Evolutionary conservation across 1,140 invertebrate species (phyloP).

Genomic region (Panagrolaimus sp.): DNA sequence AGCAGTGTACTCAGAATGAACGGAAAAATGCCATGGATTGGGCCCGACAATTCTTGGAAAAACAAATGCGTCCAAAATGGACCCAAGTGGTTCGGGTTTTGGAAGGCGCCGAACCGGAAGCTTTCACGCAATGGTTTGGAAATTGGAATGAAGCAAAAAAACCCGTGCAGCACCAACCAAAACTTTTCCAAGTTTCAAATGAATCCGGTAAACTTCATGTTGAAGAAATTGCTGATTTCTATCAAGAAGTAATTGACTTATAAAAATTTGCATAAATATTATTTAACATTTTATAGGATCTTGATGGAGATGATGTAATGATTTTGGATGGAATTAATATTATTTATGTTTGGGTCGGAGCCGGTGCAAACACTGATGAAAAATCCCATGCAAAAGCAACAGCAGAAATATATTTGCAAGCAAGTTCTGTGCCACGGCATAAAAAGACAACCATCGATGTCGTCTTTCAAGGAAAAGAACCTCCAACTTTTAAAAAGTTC

Average conservation of each 20-base stretch:
- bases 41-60: slow-evolving; percentile 62
- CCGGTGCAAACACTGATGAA: slow-evolving; percentile 69
- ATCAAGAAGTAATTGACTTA: slow-evolving; percentile 53
- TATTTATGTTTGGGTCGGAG: slow-evolving; percentile 75
- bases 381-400: slow-evolving; percentile 65
- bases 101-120: slow-evolving; percentile 51
- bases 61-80: slow-evolving; percentile 52
- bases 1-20: slow-evolving; percentile 71
- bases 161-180: slow-evolving; percentile 58
- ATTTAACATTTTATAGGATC: slow-evolving; percentile 65
- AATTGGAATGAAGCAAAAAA: slow-evolving; percentile 51
- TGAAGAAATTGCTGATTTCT: slow-evolving; percentile 69
- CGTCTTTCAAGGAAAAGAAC: slow-evolving; percentile 51
- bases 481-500: slow-evolving; percentile 56
- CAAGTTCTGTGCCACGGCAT: slow-evolving; percentile 45
- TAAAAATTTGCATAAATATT: background rate
- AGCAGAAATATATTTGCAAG: slow-evolving; percentile 61
- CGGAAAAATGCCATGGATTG: slow-evolving; percentile 72
- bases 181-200: slow-evolving; percentile 69
- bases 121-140: slow-evolving; percentile 52
- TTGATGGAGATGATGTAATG: slow-evolving; percentile 78
- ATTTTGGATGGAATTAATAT: slow-evolving; percentile 74
- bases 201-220: slow-evolving; percentile 61
- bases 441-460: slow-evolving; percentile 52
- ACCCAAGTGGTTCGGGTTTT: slow-evolving; percentile 51